phyloP scores from a whole-genome alignment of 2,797 vertebrate genomes.

The Phalloptychus januarius region DNA sequence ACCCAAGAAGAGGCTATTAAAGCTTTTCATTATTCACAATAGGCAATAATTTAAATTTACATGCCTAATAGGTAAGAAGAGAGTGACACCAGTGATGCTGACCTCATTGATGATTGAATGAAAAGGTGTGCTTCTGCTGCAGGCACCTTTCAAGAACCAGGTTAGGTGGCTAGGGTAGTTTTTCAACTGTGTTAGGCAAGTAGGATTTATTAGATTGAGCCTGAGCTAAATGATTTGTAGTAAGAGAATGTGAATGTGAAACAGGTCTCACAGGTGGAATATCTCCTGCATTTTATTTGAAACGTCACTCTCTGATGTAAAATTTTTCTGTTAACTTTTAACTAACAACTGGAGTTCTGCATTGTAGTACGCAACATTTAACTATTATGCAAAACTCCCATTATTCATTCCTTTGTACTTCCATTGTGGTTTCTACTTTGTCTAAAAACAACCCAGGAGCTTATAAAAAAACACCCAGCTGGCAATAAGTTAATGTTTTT shows the following conservation, averaged over 20 bases:
- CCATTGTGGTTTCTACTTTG: no score
- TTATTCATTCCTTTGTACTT: no score
- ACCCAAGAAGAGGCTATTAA: background rate
- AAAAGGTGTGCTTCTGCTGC: background rate
- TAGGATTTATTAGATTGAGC: background rate
- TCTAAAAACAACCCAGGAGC: no score
- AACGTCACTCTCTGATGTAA: background rate
- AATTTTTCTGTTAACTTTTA: background rate
- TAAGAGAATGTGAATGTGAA: background rate
- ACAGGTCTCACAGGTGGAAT: no score
- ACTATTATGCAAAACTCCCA: background rate
- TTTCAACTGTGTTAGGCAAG: background rate
- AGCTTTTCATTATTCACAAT: background rate
- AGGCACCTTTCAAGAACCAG: background rate
- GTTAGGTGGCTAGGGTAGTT: background rate
- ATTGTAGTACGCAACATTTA: background rate
- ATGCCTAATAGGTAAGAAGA: background rate
- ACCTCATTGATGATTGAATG: background rate
- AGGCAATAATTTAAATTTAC: background rate
- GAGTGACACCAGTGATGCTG: background rate
- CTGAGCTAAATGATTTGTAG: background rate
- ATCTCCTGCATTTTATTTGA: background rate
- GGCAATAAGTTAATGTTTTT: no score
- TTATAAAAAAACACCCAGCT: no score
- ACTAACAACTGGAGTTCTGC: background rate